Percentiles rank a stretch among this genome's conserved stretches.
Evolutionary conservation across 2,113 vertebrate species (phyloP).

Genomic region (Emydocephalus ijimae): DNA sequence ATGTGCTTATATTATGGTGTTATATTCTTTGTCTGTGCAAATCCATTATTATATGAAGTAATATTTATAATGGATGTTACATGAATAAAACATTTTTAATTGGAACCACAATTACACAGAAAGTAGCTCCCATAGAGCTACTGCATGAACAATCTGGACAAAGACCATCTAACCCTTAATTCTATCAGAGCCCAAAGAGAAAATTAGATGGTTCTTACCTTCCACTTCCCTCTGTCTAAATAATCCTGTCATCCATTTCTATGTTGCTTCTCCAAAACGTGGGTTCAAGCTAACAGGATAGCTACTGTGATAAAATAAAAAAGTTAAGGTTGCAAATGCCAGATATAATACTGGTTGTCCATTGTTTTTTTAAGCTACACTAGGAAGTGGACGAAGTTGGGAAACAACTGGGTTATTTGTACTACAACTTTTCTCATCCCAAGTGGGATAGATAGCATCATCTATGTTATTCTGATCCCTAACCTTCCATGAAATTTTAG

Average conservation of each 20-base stretch:
- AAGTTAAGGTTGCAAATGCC: not conserved
- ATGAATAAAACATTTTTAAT: not conserved
- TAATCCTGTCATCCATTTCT: not conserved
- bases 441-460: not conserved
- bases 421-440: not conserved
- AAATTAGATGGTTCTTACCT: not conserved
- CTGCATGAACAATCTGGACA: not conserved
- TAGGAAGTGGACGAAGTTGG: not conserved
- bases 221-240: not conserved
- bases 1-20: not conserved
- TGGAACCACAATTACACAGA: not conserved
- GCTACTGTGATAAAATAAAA: not conserved
- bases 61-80: not conserved
- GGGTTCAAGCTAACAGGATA: not conserved
- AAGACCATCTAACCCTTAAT: not conserved
- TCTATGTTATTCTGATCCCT: not conserved
- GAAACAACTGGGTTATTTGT: not conserved
- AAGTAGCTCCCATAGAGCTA: not conserved
- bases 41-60: not conserved
- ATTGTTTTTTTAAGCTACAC: not conserved
- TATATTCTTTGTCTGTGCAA: not conserved
- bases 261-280: not conserved
- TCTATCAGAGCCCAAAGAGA: not conserved
- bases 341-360: not conserved
- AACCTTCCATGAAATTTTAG: not conserved